These are phyloP conservation scores for Xenus cinereus DNA, from an alignment of 2,113 vertebrate species.

Conservation along the genomic window DNA sequence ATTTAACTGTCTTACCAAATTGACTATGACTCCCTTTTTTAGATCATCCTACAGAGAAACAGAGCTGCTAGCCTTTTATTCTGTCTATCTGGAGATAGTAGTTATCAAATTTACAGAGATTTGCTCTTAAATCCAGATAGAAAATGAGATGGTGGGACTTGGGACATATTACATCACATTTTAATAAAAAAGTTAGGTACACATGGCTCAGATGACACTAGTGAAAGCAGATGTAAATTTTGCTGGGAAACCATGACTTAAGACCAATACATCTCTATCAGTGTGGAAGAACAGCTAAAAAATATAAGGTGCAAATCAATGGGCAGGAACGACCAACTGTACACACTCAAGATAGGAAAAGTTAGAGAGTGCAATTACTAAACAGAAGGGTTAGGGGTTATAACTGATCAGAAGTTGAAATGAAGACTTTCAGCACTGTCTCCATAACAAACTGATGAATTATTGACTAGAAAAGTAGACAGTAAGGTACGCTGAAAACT, in stretches of 20 bases:
- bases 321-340: neutral
- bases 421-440: neutral
- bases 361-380: neutral
- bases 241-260: neutral
- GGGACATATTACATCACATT: neutral
- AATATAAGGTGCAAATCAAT: neutral
- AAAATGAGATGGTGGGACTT: neutral
- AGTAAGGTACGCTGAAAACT: neutral
- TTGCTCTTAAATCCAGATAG: neutral
- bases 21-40: neutral
- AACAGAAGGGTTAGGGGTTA: neutral
- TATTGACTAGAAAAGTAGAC: neutral
- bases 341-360: neutral
- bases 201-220: neutral
- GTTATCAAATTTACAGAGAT: neutral
- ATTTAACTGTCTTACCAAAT: neutral
- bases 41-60: neutral
- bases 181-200: neutral
- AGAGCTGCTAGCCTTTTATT: neutral
- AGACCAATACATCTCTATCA: neutral
- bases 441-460: neutral
- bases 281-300: neutral
- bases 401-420: neutral
- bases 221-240: neutral
- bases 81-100: neutral